Percentiles rank a stretch among this genome's conserved stretches.
Conservation (phyloP, 2,797 vertebrate genomes). For the Pseudocheirus occidentalis region DNA sequence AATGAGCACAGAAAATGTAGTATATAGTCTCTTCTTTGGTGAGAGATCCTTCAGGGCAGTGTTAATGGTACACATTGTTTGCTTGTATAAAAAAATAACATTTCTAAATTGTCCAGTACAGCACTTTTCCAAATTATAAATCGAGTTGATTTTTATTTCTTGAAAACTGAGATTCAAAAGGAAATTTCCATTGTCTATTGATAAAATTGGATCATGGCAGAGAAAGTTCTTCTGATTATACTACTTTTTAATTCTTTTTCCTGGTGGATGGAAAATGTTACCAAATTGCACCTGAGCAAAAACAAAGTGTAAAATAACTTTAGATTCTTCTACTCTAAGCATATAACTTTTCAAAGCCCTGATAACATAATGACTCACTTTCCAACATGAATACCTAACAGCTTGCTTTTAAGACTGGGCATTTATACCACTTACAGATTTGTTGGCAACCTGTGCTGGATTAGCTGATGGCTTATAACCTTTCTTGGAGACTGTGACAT, state of each 20-base stretch:
- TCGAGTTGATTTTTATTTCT: slow-evolving; percentile 64
- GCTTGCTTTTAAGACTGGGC: slow-evolving; percentile 27
- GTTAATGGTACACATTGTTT: slow-evolving; percentile 73
- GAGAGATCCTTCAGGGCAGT: slow-evolving; percentile 73
- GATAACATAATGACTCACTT: slow-evolving; percentile 35
- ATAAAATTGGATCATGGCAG: slow-evolving; percentile 53
- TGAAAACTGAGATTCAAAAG: slow-evolving; percentile 52
- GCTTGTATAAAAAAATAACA: slow-evolving; percentile 66
- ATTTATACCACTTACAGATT: slow-evolving; percentile 45
- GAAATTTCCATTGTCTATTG: slow-evolving; percentile 42
- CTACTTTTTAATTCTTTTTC: slow-evolving; percentile 32
- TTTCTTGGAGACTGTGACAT: slow-evolving; percentile 39
- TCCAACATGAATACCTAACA: not conserved
- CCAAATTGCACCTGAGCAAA: slow-evolving; percentile 20
- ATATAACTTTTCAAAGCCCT: slow-evolving; percentile 44
- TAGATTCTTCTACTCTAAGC: slow-evolving; percentile 36
- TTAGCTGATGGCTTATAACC: slow-evolving; percentile 30
- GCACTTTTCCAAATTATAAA: slow-evolving; percentile 74
- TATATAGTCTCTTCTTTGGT: slow-evolving; percentile 64
- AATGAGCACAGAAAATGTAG: slow-evolving; percentile 64
- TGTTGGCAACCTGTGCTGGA: slow-evolving; percentile 32
- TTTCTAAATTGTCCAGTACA: slow-evolving; percentile 72
- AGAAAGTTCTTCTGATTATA: not conserved
- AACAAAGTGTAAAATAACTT: slow-evolving; percentile 41
- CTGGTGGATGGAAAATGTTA: slow-evolving; percentile 49